phyloP scores from a whole-genome alignment of 2,888 invertebrate genomes.

The Mesodorylaimus sp. region DNA sequence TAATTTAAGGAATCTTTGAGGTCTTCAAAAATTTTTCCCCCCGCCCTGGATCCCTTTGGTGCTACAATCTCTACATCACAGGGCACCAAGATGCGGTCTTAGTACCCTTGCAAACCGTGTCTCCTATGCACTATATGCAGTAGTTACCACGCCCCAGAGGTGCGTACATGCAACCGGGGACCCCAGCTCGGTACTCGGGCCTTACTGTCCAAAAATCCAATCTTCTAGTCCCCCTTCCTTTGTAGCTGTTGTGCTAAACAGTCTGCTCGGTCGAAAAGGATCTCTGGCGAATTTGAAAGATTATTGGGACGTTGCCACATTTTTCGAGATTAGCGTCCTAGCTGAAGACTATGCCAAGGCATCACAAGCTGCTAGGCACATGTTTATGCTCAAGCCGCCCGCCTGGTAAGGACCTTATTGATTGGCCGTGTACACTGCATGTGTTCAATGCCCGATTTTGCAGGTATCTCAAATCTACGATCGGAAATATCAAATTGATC shows the following conservation, averaged over 20 bases:
- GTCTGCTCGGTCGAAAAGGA: slow-evolving; percentile 91
- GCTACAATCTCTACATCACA: too few relatives aligned
- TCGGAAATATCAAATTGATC: slow-evolving; percentile 82
- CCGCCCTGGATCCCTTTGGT: too few relatives aligned
- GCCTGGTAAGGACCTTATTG: slow-evolving; percentile 30
- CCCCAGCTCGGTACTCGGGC: background rate
- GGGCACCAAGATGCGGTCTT: too few relatives aligned
- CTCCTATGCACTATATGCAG: too few relatives aligned
- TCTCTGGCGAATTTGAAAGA: slow-evolving; percentile 74
- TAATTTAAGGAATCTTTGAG: too few relatives aligned
- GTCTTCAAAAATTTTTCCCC: too few relatives aligned
- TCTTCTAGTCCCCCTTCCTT: slow-evolving; percentile 11
- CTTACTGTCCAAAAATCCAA: too few relatives aligned
- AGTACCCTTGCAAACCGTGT: too few relatives aligned
- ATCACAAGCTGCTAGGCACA: slow-evolving; percentile 63
- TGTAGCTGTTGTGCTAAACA: slow-evolving; percentile 72
- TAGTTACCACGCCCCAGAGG: too few relatives aligned
- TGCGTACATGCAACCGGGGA: too few relatives aligned
- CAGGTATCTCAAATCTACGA: slow-evolving; percentile 81
- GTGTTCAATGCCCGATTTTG: slow-evolving; percentile 10
- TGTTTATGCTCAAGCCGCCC: slow-evolving; percentile 41
- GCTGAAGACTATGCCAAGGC: slow-evolving; percentile 93
- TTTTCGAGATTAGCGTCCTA: slow-evolving; percentile 90
- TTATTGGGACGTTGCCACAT: slow-evolving; percentile 98
- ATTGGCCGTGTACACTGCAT: background rate